Base-by-base conservation (phyloP, 2,113 vertebrate genomes). In the Climacteris rufus region DNA sequence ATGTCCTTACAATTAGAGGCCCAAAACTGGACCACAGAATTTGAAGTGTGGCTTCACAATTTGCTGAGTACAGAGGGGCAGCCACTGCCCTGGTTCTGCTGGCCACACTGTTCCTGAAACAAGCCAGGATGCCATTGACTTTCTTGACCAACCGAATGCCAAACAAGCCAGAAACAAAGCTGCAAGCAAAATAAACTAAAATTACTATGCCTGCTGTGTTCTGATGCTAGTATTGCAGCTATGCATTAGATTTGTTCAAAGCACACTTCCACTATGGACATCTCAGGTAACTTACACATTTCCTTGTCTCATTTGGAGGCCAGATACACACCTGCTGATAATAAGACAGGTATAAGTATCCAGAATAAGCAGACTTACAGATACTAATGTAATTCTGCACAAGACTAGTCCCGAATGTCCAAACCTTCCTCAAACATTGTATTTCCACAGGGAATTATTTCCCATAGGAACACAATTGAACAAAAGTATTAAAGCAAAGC, bases 31-130 rank as follows among this genome's bases (percentile, higher is more conserved):
- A 56, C 17, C 31, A 33, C 35, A 35, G 9, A 2, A 49, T 6
- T 40, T 0, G 1, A 54, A 49, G 24, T 39, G 24, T 0, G 3
- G 13, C 69, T 19, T 81, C 54, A 42, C 28, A n/a, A 57, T 22
- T 42, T 9, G 27, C 21, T 0, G 0, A 53, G 6, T n/a, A 78
- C 35, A 64, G 42, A 13, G 6, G 27, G 1, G 50, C 0, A 0
- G 35, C 23, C 59, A 20, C 25, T 44, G 28, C 17, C 30, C 33
- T 56, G 6, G 0, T 71, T 30, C 27, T 68, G n/a, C 74, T 53
- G 47, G 23, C 30, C 52, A 52, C 30, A 7, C n/a, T 52, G 3
- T 30, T 74, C 10, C 65, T 69, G 39, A 69, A 7, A 52, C 14
- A 40, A 6, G 37, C 13, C 63, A 72, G 25, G n/a, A 49, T 35